Evolutionary conservation across 2,113 vertebrate genomes (phyloP), one percentile per base, ranked within the genome.

Genomic region (Perccottus glenii): DNA sequence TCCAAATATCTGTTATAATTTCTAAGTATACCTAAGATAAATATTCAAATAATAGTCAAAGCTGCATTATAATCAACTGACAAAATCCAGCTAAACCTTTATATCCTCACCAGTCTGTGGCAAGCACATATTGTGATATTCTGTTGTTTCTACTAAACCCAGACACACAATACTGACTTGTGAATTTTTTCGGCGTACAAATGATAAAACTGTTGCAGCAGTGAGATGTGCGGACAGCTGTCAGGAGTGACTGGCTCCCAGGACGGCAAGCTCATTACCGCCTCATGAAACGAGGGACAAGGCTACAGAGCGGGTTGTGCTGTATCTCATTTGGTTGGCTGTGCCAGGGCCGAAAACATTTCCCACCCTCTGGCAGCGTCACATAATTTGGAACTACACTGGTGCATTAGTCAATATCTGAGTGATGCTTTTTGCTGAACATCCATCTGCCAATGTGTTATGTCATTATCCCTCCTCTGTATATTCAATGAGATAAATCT

Each of bases 201-300:
- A 87, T 83, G 72, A 84, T 77, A 81, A 83, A 85, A 79, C 65
- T 64, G 70, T 77, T 84, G 80, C 78, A 56, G 71, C 78, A 63
- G 48, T 7, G 70, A 75, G 67, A 83, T 72, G 70, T 78, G 75
- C 59, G 82, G 85, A 86, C 89, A 89, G 85, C 85, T 88, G 87
- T 89, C 86, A 82, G 80, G 80, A 78, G 72, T 57, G 86, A 82
- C 82, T 84, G 75, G 61, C 81, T 85, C 79, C 71, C 81, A 73
- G 85, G 81, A 88, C 70, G 84, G 60, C 71, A 68, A 49, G 64
- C 86, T 89, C 89, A 89, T 87, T 89, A 90, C 73, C 67, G 60
- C 80, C 81, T 82, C 60, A 44, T 78, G 82, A 78, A 87, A 82
- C 76, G 46, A 64, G 73, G 74, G 70, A 66, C 64, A 48, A 60